These are phyloP conservation scores for Ploceus nigricollis DNA, from an alignment of 2,113 vertebrate genomes.

Conservation along the genomic window DNA sequence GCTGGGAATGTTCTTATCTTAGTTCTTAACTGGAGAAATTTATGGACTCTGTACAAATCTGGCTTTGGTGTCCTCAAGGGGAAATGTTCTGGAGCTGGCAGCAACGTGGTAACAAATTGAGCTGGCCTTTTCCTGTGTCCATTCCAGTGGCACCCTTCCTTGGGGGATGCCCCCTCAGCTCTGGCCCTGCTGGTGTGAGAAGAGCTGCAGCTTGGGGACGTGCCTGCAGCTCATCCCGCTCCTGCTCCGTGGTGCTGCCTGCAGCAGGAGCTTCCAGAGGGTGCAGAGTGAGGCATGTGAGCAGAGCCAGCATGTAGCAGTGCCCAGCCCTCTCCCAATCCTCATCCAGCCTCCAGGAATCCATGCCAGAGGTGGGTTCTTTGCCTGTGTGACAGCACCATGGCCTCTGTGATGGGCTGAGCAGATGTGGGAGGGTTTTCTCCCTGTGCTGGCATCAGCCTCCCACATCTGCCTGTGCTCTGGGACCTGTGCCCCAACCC, in stretches of 20 bases:
- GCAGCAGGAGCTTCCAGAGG: not conserved
- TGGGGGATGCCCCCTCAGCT: not conserved
- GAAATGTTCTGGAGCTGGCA: not conserved
- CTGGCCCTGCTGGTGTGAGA: not conserved
- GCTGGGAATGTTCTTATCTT: not conserved
- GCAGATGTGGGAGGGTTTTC: not conserved
- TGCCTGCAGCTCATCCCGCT: not conserved
- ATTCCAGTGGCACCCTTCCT: not conserved
- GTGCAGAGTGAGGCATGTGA: not conserved
- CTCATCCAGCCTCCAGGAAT: not conserved
- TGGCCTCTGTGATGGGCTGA: not conserved
- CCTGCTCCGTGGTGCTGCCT: not conserved
- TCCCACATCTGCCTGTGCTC: fast-evolving
- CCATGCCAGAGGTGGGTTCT: not conserved
- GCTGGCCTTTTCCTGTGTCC: not conserved
- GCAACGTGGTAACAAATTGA: not conserved
- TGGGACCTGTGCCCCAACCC: not conserved
- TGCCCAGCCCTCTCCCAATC: not conserved
- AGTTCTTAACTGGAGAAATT: not conserved
- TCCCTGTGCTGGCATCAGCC: not conserved
- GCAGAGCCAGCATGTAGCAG: not conserved
- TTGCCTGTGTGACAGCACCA: not conserved
- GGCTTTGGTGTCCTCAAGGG: not conserved
- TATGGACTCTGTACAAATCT: not conserved
- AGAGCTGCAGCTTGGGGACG: fast-evolving